Conservation (phyloP, 2,888 invertebrate species). For the Cosmia trapezina region DNA sequence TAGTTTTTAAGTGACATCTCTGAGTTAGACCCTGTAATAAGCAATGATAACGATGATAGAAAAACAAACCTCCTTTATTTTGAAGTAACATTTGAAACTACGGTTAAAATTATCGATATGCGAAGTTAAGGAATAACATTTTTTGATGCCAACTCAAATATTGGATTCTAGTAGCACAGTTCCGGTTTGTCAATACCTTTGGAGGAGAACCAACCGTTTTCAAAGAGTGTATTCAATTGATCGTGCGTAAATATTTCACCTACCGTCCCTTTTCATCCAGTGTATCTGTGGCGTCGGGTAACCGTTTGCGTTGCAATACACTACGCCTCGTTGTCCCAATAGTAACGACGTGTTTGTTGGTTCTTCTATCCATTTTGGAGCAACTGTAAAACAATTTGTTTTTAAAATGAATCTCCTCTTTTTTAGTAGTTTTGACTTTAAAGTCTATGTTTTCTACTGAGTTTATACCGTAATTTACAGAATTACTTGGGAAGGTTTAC, state of each 20-base stretch:
- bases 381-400: conserved; percentile 88
- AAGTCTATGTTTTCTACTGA: neutral
- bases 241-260: conserved; percentile 58
- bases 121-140: neutral
- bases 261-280: conserved; percentile 94
- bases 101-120: too few species aligned
- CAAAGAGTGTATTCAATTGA: conserved; percentile 19
- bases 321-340: conserved; percentile 93
- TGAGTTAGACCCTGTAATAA: too few species aligned
- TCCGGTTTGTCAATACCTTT: neutral
- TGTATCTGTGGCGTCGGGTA: conserved; percentile 94
- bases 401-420: neutral
- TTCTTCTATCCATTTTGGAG: conserved; percentile 94
- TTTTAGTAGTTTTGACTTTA: too few species aligned
- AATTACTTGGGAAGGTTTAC: neutral
- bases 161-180: neutral
- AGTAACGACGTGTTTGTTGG: conserved; percentile 93
- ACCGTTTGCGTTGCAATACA: conserved; percentile 95
- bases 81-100: too few species aligned
- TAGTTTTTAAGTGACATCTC: too few species aligned
- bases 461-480: neutral
- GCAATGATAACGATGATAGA: too few species aligned
- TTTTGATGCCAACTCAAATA: neutral
- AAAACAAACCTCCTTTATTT: too few species aligned
- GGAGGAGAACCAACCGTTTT: neutral